Evolutionary conservation across 1,140 invertebrate species (phyloP).

Genomic region (Anastatus disparis): DNA sequence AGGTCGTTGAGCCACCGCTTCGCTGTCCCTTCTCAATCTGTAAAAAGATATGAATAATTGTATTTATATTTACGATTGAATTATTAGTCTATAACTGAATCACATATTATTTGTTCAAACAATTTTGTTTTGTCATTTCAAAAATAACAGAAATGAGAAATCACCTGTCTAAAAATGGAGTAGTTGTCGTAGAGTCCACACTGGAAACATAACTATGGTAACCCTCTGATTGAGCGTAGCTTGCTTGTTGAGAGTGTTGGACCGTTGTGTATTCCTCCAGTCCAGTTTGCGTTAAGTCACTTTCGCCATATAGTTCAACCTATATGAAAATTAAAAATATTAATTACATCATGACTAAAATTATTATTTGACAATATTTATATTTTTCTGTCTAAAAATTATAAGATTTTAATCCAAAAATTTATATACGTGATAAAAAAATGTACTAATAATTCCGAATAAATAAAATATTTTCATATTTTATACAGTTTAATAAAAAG

Average conservation of each 20-base stretch:
- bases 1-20: slow-evolving; percentile 69
- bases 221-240: slow-evolving; percentile 84
- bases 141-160: neutral
- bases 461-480: too few species aligned
- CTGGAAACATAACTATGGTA: slow-evolving; percentile 86
- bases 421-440: too few species aligned
- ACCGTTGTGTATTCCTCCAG: slow-evolving; percentile 78
- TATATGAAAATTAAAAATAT: too few species aligned
- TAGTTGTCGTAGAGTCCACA: slow-evolving; percentile 80
- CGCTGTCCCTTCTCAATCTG: slow-evolving; percentile 71
- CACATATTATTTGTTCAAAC: too few species aligned
- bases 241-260: slow-evolving; percentile 79
- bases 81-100: too few species aligned
- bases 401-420: too few species aligned
- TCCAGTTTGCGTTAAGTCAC: slow-evolving; percentile 72
- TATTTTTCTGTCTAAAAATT: too few species aligned
- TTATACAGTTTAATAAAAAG: too few species aligned
- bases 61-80: neutral
- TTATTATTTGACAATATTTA: too few species aligned
- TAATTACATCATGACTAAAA: too few species aligned
- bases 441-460: too few species aligned
- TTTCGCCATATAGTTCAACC: slow-evolving; percentile 63
- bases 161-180: slow-evolving; percentile 81
- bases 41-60: slow-evolving; percentile 9
- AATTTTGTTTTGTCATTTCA: too few species aligned